Percentiles rank a stretch among this genome's conserved stretches.
phyloP scores from a whole-genome alignment of 2,797 vertebrate genomes.

The Gymnoscopelus microlampas region DNA sequence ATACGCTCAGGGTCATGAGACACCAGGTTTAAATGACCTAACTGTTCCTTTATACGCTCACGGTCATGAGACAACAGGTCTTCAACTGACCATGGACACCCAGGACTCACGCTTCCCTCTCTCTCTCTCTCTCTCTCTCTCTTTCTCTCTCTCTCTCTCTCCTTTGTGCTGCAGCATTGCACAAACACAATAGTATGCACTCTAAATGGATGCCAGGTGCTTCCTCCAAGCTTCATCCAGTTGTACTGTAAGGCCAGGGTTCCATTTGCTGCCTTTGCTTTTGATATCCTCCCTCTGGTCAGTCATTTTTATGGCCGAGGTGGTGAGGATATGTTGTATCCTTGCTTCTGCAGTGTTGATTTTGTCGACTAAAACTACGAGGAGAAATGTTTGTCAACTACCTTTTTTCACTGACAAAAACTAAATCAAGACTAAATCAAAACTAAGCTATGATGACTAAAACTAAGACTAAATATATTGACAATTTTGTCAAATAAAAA shows the following conservation, averaged over 20 bases:
- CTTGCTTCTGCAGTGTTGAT: no score
- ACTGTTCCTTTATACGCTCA: slow-evolving; percentile 47
- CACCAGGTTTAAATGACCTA: slow-evolving; percentile 41
- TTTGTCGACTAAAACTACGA: no score
- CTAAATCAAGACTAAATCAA: no score
- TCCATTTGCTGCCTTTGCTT: not conserved
- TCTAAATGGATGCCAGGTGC: slow-evolving; percentile 76
- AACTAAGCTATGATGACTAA: no score
- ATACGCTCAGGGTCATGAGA: slow-evolving; percentile 44
- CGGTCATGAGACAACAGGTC: slow-evolving; percentile 46
- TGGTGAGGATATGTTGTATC: no score
- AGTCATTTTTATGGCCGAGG: no score
- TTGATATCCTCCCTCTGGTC: not conserved
- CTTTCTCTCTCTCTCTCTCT: slow-evolving; percentile 19
- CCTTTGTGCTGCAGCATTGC: slow-evolving; percentile 54
- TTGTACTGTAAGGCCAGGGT: slow-evolving; percentile 1
- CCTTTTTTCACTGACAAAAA: no score
- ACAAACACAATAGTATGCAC: slow-evolving; percentile 65
- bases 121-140: not conserved
- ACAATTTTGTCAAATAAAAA: no score
- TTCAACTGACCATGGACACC: slow-evolving; percentile 42
- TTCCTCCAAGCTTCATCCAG: slow-evolving; percentile 60
- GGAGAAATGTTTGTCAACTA: no score
- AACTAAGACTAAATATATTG: no score
- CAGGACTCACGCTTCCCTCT: not conserved